Percentiles rank a stretch among this genome's conserved stretches.
These are phyloP conservation scores for Crenuchus spilurus DNA, from an alignment of 2,797 vertebrate species.

Conservation along the genomic window DNA sequence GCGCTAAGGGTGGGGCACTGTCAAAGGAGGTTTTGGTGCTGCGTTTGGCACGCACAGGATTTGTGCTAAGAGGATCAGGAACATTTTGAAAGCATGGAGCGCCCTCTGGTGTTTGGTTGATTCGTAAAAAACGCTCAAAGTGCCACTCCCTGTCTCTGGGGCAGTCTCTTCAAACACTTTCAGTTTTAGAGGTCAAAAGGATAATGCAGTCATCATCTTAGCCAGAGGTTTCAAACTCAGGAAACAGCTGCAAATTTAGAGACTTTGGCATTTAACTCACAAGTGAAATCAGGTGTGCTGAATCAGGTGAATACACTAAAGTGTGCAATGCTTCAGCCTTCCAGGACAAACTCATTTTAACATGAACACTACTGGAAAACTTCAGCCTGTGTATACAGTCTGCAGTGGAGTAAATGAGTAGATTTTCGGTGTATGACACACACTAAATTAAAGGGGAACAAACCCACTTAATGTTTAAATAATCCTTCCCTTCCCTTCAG, in stretches of 20 bases:
- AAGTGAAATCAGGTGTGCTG: not conserved
- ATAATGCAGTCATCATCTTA: not conserved
- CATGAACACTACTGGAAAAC: not conserved
- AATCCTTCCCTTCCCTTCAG: slow-evolving; percentile 38
- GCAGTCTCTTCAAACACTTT: not conserved
- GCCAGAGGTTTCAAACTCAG: not conserved
- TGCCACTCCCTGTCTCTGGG: slow-evolving; percentile 48
- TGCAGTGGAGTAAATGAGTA: not conserved
- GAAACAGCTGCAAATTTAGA: too few species aligned
- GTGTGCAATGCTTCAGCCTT: too few species aligned
- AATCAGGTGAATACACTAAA: too few species aligned
- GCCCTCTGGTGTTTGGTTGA: slow-evolving; percentile 43
- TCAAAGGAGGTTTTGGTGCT: slow-evolving; percentile 33
- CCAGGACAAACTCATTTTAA: too few species aligned
- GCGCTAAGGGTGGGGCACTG: slow-evolving; percentile 53
- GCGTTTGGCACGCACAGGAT: slow-evolving; percentile 28
- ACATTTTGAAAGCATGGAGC: slow-evolving; percentile 27
- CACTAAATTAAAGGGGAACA: slow-evolving; percentile 41
- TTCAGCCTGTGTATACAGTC: not conserved
- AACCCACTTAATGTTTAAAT: slow-evolving; percentile 49
- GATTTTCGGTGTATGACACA: slow-evolving; percentile 21
- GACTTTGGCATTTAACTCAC: not conserved
- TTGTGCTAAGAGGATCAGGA: slow-evolving; percentile 37
- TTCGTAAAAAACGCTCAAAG: not conserved
- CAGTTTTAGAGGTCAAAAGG: slow-evolving; percentile 13